Conservation (phyloP, 2,797 vertebrate genomes). For the Anguilla pacifica region DNA sequence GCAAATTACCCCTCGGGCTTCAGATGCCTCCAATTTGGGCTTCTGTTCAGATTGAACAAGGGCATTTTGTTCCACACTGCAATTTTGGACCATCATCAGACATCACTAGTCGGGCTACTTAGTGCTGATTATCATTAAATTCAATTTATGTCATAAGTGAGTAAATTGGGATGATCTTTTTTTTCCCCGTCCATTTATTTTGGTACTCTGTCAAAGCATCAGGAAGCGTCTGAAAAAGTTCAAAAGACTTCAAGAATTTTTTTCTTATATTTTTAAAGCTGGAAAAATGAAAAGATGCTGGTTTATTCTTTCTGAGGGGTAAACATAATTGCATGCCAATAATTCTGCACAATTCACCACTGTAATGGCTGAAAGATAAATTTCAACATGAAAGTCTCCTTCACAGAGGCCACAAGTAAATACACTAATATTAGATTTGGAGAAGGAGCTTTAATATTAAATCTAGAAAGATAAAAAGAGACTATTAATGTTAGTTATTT, state of each 20-base stretch:
- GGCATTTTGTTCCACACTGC: constrained; percentile 34
- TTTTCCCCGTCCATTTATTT: neutral
- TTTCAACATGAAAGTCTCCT: neutral
- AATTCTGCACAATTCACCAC: neutral
- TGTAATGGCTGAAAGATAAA: neutral
- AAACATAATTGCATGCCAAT: neutral
- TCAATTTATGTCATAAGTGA: constrained; percentile 35
- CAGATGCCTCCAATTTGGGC: constrained; percentile 49
- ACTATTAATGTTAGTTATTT: constrained; percentile 3
- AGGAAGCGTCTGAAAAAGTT: neutral
- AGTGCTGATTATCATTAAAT: constrained; percentile 9
- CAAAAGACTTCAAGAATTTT: neutral
- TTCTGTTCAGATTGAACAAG: constrained; percentile 46
- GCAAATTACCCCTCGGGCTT: too few relatives aligned
- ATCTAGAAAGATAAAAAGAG: neutral
- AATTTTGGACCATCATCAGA: constrained; percentile 42
- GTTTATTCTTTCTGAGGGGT: neutral
- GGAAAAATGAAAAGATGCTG: neutral
- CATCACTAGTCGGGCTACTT: neutral
- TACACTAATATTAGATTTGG: neutral
- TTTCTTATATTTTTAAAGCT: neutral
- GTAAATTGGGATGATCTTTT: constrained; percentile 31
- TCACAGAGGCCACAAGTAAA: neutral
- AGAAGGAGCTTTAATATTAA: neutral
- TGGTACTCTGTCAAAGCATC: neutral